Conservation (phyloP, 2,113 vertebrate genomes). For the Halichoerus grypus region DNA sequence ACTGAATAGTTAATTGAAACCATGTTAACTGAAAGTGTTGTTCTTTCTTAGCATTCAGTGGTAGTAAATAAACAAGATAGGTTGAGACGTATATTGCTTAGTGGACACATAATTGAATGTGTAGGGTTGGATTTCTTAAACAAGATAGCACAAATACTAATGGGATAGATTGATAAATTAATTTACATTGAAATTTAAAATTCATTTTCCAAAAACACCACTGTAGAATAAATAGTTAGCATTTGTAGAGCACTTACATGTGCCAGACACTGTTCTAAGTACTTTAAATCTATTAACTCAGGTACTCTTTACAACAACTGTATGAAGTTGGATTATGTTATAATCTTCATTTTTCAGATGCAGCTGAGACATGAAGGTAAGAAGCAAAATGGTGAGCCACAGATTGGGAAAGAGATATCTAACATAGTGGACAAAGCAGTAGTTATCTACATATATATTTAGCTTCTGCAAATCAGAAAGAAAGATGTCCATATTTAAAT, state of each 20-base stretch:
- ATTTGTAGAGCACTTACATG: background rate
- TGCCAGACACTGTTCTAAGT: slow-evolving; percentile 20
- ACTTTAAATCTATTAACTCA: slow-evolving; percentile 37
- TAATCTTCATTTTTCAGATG: slow-evolving; percentile 43
- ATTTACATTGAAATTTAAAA: slow-evolving; percentile 46
- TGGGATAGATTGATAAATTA: background rate
- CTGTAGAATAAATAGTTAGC: slow-evolving; percentile 20
- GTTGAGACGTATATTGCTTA: background rate
- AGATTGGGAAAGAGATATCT: slow-evolving; percentile 5
- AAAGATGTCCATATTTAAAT: background rate
- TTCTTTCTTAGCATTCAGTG: slow-evolving; percentile 14
- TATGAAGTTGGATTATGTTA: slow-evolving; percentile 24
- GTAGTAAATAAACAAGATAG: slow-evolving; percentile 21
- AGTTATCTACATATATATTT: background rate
- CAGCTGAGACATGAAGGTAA: slow-evolving; percentile 6
- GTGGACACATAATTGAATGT: background rate
- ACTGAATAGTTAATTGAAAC: slow-evolving; percentile 45
- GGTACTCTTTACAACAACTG: background rate
- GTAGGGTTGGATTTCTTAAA: slow-evolving; percentile 38
- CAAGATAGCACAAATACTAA: background rate
- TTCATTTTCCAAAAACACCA: slow-evolving; percentile 22
- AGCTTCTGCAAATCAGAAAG: slow-evolving; percentile 17
- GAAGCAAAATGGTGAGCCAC: background rate
- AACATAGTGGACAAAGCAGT: background rate
- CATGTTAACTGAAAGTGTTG: background rate